Evolutionary conservation across 35 echinoderm and acorn worm species (phyloP).

Genomic region (Nesometra sesokonis): DNA sequence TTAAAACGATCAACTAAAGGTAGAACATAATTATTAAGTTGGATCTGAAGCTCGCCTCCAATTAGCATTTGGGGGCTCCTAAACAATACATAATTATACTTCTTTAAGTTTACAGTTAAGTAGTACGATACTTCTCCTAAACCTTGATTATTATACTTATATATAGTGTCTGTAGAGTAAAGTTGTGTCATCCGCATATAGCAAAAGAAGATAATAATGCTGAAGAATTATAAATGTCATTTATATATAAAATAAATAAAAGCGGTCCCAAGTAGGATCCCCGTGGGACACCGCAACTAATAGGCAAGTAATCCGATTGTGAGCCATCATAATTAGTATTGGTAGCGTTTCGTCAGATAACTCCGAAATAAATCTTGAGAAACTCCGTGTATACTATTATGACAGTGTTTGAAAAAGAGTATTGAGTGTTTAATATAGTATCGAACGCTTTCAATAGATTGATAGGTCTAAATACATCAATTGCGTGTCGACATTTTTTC

Average conservation of each 20-base stretch:
- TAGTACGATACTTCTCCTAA: too few relatives aligned
- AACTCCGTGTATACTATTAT: constrained; percentile 25
- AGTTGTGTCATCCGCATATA: too few relatives aligned
- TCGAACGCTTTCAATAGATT: constrained; percentile 52
- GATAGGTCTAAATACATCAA: constrained; percentile 38
- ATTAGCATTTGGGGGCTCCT: too few relatives aligned
- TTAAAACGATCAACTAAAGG: too few relatives aligned
- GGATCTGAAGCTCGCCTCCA: too few relatives aligned
- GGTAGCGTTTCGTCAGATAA: constrained; percentile 29
- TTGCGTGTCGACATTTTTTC: background rate
- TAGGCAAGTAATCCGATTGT: background rate
- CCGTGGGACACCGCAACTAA: constrained; percentile 35
- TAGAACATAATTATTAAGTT: too few relatives aligned
- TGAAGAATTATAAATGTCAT: constrained; percentile 25
- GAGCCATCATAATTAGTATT: constrained; percentile 9
- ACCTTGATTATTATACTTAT: too few relatives aligned
- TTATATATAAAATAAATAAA: constrained; percentile 17
- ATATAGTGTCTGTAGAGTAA: too few relatives aligned
- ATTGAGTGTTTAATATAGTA: constrained; percentile 41
- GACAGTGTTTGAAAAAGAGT: constrained; percentile 7
- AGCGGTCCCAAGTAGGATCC: constrained; percentile 16
- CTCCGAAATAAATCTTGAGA: constrained; percentile 12
- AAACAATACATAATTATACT: too few relatives aligned
- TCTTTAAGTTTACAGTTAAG: too few relatives aligned
- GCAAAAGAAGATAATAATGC: background rate